phyloP scores from a whole-genome alignment of 2,888 invertebrate genomes.

The Orgyia antiqua region DNA sequence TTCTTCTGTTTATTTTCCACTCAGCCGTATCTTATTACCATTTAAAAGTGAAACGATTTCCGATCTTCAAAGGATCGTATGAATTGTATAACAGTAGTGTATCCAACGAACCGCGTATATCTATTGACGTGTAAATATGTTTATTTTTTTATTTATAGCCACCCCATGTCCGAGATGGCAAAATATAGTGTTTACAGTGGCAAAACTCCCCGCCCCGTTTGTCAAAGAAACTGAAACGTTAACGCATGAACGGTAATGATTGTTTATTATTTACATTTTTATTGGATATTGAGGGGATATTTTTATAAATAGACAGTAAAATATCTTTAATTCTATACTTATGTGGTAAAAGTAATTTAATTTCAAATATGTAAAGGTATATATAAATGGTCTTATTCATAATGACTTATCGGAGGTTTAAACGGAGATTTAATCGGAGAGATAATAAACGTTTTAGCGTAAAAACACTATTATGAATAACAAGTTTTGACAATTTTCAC shows the following conservation, averaged over 20 bases:
- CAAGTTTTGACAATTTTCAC: no score
- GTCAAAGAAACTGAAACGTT: slow-evolving; percentile 28
- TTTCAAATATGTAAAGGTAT: no score
- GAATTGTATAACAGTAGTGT: slow-evolving; percentile 25
- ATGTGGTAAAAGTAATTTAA: no score
- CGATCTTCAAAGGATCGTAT: slow-evolving; percentile 15
- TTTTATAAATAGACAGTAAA: slow-evolving; percentile 3
- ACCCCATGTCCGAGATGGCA: slow-evolving; percentile 21
- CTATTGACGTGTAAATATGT: slow-evolving; percentile 47
- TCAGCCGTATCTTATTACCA: slow-evolving; percentile 20
- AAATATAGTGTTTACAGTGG: slow-evolving; percentile 27
- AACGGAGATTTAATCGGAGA: no score
- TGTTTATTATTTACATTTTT: slow-evolving; percentile 32
- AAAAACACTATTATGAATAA: no score
- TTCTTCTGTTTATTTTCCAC: slow-evolving; percentile 3
- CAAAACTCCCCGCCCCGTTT: slow-evolving; percentile 24
- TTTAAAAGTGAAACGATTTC: slow-evolving; percentile 20
- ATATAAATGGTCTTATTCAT: no score
- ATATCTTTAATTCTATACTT: no score
- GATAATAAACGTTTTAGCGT: no score
- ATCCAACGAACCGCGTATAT: slow-evolving; percentile 24
- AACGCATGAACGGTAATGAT: slow-evolving; percentile 29
- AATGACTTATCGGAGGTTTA: no score
- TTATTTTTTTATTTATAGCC: slow-evolving; percentile 37
- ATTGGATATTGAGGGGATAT: slow-evolving; percentile 16